Evolutionary conservation across 2,797 vertebrate species (phyloP), one percentile per base, ranked within the genome.

Genomic region (Halcyon chelicuti): DNA sequence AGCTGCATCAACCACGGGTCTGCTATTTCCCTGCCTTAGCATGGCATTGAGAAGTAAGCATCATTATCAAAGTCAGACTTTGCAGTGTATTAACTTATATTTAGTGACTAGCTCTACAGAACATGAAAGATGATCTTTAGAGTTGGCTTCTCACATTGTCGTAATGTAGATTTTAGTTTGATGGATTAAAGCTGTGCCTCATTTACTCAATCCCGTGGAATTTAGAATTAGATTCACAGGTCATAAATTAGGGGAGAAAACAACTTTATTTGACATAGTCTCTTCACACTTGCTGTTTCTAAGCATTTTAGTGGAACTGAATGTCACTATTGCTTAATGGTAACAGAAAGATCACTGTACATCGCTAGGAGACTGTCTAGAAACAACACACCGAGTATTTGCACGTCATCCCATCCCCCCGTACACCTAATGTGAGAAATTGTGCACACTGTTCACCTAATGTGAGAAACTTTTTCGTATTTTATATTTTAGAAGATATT

Each of bases 101-200:
- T 86, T 86, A 83, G 86, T 88, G 70, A 86, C 72, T 73, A 47
- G 54, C 72, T 95, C 61, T 90, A 15, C 60, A 73, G 58, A 95
- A 90, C 21, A 17, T 86, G 57, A 95, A 84, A 70, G 67, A 95
- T 81, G 51, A n/a, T 94, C 71, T 63, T 90, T 39, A 52, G 77
- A 91, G 61, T 35, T 85, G 57, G 47, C 63, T 88, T 92, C 77
- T 88, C n/a, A 82, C 74, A 71, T 76, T 78, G 60, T 74, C 60
- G 22, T 90, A 92, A 86, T 76, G 52, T 57, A 73, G 70, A 63
- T 93, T 93, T 86, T 86, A 90, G 81, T 92, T 81, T 90, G 79
- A 92, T 96, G 47, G 76, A 90, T 93, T 92, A 67, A 91, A 93
- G 88, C 33, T 80, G 40, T 90, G 87, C 89, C 55, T 97, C 93